Percentiles rank a stretch among this genome's conserved stretches.
Conservation (phyloP, 1,140 invertebrate species). For the Aradophagus sp. region DNA sequence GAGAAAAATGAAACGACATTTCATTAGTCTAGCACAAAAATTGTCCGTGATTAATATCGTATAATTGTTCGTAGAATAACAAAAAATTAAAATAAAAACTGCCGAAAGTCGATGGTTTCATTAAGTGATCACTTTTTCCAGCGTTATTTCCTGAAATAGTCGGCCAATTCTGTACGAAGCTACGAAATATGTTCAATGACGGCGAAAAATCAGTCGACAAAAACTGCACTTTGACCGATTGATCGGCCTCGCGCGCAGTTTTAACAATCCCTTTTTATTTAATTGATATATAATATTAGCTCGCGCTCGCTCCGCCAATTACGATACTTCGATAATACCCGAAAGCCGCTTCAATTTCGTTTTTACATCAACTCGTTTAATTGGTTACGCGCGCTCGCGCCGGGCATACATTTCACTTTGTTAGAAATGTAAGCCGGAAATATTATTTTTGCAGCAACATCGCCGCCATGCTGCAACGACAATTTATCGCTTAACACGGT, state of each 20-base stretch:
- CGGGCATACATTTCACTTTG: conserved; percentile 27
- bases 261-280: conserved; percentile 27
- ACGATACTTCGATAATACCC: conserved; percentile 9
- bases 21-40: too few species aligned
- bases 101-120: too few species aligned
- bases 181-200: too few species aligned
- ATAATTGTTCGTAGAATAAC: too few species aligned
- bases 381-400: conserved; percentile 21
- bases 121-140: too few species aligned
- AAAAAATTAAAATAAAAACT: too few species aligned
- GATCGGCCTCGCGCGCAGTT: conserved; percentile 5
- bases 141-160: too few species aligned
- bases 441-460: conserved; percentile 24
- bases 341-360: conserved; percentile 10
- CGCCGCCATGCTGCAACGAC: conserved; percentile 12
- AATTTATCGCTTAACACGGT: conserved; percentile 36
- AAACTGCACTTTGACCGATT: too few species aligned
- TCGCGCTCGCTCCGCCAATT: conserved; percentile 25
- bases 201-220: too few species aligned
- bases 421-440: conserved; percentile 24
- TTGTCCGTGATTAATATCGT: too few species aligned
- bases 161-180: too few species aligned
- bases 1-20: too few species aligned
- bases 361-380: conserved; percentile 10
- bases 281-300: conserved; percentile 28